Evolutionary conservation across 92 coral and sea anemone genomes (phyloP).

Genomic region (Blastomussa wellsi): DNA sequence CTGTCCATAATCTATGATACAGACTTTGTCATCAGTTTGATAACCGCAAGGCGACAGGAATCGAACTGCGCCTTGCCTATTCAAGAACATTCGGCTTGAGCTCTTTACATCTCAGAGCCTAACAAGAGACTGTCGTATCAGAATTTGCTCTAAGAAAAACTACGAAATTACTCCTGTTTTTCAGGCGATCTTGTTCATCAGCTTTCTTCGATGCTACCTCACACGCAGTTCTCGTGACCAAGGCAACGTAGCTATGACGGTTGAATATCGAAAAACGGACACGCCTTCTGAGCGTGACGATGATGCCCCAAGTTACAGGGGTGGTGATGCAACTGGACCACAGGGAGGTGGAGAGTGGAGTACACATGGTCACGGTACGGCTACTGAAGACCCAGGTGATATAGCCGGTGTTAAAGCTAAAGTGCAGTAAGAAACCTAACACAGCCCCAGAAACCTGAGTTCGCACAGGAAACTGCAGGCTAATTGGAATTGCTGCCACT

Average conservation of each 20-base stretch:
- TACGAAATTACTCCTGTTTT: no score
- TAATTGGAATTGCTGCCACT: no score
- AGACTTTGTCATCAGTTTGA: neutral
- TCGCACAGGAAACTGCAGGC: neutral
- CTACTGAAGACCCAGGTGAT: neutral
- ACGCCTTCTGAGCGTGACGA: neutral
- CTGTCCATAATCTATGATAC: neutral
- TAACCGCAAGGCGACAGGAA: neutral
- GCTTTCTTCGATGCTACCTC: neutral
- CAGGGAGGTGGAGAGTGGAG: neutral
- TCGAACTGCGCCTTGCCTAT: no score
- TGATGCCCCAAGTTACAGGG: neutral
- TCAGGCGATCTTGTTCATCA: constrained; percentile 12
- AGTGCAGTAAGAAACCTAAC: neutral
- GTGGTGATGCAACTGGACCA: neutral
- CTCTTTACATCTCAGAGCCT: neutral
- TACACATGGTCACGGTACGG: neutral
- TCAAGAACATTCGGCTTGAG: no score
- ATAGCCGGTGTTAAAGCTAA: neutral
- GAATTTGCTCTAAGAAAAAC: no score
- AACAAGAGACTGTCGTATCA: no score
- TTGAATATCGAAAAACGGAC: neutral
- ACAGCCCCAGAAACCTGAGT: neutral
- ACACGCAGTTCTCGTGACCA: neutral
- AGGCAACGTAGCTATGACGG: neutral